phyloP scores from a whole-genome alignment of 1,140 invertebrate species.

The Aradophagus sp. region DNA sequence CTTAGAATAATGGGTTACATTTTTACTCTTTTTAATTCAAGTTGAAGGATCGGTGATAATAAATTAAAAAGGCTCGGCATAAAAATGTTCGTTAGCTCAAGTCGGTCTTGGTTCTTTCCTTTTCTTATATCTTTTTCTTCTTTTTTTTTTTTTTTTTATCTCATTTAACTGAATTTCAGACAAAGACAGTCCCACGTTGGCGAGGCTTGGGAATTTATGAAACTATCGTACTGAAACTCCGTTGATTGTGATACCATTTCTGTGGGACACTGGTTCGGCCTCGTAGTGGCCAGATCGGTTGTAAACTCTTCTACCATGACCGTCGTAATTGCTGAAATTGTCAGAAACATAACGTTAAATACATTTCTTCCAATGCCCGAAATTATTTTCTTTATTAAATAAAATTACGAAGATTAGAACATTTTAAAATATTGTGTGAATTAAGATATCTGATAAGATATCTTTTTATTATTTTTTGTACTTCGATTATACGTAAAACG shows the following conservation, averaged over 20 bases:
- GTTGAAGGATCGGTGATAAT: constrained; percentile 20
- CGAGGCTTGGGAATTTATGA: constrained; percentile 5
- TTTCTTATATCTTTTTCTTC: neutral
- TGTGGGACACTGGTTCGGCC: constrained; percentile 78
- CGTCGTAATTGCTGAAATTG: constrained; percentile 70
- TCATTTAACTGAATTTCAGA: constrained; percentile 17
- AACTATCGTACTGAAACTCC: constrained; percentile 81
- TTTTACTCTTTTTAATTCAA: constrained; percentile 50
- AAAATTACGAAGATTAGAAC: too few species aligned
- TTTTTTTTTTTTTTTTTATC: neutral
- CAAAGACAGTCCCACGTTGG: constrained; percentile 4
- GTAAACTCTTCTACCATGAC: constrained; percentile 78
- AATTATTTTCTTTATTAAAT: too few species aligned
- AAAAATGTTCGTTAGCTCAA: constrained; percentile 35
- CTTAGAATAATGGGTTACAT: constrained; percentile 11
- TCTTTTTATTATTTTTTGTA: too few species aligned
- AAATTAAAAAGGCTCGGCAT: constrained; percentile 48
- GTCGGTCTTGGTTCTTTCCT: constrained; percentile 15
- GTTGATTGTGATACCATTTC: constrained; percentile 83
- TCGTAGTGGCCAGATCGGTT: constrained; percentile 80
- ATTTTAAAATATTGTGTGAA: too few species aligned
- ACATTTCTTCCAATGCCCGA: too few species aligned
- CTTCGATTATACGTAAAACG: too few species aligned
- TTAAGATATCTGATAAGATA: too few species aligned
- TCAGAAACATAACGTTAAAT: too few species aligned